These are phyloP conservation scores for Aplidium turbinatum DNA, from an alignment of 23 tunicate genomes.

Conservation along the genomic window DNA sequence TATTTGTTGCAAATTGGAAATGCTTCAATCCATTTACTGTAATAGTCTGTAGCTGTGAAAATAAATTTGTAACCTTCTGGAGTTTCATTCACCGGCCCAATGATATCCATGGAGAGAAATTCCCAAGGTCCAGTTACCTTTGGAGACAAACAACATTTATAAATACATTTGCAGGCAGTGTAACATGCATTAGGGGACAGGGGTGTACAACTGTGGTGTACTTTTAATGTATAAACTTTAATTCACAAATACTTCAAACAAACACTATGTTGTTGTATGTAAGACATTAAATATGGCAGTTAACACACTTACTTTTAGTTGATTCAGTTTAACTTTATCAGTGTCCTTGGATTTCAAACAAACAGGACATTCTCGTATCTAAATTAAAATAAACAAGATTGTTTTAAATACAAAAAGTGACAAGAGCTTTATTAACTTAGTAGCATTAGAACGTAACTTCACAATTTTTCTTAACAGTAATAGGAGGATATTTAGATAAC, in stretches of 20 bases:
- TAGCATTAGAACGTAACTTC: no score
- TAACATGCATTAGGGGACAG: no score
- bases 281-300: neutral
- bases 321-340: constrained; percentile 41
- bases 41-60: constrained; percentile 57
- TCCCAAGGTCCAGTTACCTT: constrained; percentile 66
- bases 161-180: no score
- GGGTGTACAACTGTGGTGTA: no score
- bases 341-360: constrained; percentile 36
- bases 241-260: no score
- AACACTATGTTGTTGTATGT: no score
- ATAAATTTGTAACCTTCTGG: constrained; percentile 66
- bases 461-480: no score
- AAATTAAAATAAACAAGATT: neutral
- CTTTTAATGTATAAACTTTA: no score
- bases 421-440: no score
- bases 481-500: no score
- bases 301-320: constrained; percentile 28
- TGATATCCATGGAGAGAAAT: constrained; percentile 42
- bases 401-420: neutral
- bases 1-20: constrained; percentile 68
- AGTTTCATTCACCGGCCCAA: constrained; percentile 68
- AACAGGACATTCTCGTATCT: constrained; percentile 51
- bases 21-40: constrained; percentile 73
- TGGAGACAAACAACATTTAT: neutral